Conservation (phyloP, 2,113 vertebrate species). For the Carlito syrichta region DNA sequence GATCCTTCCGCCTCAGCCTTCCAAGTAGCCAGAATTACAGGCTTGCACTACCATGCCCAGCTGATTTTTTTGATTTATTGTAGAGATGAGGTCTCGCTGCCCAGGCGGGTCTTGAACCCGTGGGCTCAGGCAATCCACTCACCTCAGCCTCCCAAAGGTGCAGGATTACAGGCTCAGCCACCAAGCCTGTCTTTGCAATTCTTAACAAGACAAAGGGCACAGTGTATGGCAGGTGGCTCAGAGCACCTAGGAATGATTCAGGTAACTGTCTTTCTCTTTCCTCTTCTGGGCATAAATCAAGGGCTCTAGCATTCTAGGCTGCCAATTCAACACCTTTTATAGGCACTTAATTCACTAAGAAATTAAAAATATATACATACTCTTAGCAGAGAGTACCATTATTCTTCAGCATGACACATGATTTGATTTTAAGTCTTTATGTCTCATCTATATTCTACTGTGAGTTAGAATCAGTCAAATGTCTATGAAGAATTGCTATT, state of each 20-base stretch:
- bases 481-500: neutral
- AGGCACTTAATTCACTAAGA: constrained; percentile 69
- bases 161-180: no score
- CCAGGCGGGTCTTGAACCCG: no score
- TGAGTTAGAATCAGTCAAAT: constrained; percentile 41
- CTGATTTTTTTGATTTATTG: no score
- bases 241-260: neutral
- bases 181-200: no score
- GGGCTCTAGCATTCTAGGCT: constrained; percentile 8
- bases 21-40: no score
- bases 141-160: no score
- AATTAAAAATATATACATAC: constrained; percentile 72
- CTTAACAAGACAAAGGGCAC: neutral
- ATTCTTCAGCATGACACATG: constrained; percentile 65
- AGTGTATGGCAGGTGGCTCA: neutral
- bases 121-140: no score
- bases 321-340: constrained; percentile 63
- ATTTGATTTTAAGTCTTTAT: constrained; percentile 70
- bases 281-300: constrained; percentile 60
- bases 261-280: neutral
- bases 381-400: constrained; percentile 48
- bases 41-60: no score
- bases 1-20: no score
- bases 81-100: no score
- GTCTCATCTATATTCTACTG: constrained; percentile 38